Evolutionary conservation across 2,797 vertebrate genomes (phyloP).

Genomic region (Orestias chungarensis): DNA sequence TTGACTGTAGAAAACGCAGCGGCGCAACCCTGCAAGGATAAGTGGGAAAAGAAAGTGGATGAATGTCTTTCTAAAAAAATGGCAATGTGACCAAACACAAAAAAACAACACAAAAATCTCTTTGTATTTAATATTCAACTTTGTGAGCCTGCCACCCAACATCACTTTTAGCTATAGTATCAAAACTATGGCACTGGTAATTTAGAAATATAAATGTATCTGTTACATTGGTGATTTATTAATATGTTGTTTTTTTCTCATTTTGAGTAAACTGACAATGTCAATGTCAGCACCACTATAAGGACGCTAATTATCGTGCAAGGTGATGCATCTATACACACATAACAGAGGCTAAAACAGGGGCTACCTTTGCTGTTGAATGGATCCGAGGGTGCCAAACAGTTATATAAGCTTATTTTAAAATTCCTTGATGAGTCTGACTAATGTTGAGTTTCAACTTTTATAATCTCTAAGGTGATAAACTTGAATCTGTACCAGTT

Average conservation of each 20-base stretch:
- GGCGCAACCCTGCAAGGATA: background rate
- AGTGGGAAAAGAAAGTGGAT: background rate
- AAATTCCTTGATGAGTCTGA: background rate
- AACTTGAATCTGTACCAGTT: constrained; percentile 11
- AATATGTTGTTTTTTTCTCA: background rate
- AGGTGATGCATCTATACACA: background rate
- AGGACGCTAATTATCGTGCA: background rate
- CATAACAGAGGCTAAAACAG: background rate
- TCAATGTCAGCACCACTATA: too few relatives aligned
- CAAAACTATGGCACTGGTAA: background rate
- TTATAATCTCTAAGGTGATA: constrained; percentile 11
- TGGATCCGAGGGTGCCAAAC: background rate
- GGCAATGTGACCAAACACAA: constrained; percentile 1
- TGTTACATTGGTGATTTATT: too few relatives aligned
- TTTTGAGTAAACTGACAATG: background rate
- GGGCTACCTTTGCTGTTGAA: background rate
- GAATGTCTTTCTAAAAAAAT: background rate
- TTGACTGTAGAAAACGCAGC: too few relatives aligned
- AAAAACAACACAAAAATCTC: background rate
- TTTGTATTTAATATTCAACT: background rate
- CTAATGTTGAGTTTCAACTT: background rate
- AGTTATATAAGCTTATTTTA: background rate
- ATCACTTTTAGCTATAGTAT: background rate
- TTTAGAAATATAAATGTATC: background rate
- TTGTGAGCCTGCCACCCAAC: background rate